Conservation (phyloP, 1,140 invertebrate species). For the Samia ricini region DNA sequence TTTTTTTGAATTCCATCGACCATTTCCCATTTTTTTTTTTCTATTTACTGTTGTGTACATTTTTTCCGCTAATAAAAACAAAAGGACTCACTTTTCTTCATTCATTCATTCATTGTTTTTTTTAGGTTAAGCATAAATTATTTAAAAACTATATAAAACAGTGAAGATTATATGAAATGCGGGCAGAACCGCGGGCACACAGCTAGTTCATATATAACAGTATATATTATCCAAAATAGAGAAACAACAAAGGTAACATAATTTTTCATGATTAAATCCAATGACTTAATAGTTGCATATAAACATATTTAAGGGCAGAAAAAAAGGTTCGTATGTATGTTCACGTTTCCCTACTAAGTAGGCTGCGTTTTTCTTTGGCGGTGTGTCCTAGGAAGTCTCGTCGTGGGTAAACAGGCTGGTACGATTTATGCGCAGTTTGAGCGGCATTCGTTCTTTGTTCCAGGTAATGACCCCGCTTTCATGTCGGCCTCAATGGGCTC, state of each 20-base stretch:
- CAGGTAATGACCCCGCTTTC: slow-evolving; percentile 75
- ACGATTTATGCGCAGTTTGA: slow-evolving; percentile 70
- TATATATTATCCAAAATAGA: neutral
- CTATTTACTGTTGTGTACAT: too few relatives aligned
- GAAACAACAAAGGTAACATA: neutral
- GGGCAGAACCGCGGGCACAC: too few relatives aligned
- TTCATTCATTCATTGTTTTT: too few relatives aligned
- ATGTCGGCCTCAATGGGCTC: slow-evolving; percentile 62
- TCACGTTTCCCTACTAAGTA: slow-evolving; percentile 53
- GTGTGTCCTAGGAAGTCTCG: slow-evolving; percentile 56
- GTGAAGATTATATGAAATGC: too few relatives aligned
- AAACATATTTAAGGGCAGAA: slow-evolving; percentile 40
- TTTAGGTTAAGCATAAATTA: too few relatives aligned
- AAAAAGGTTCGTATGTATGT: slow-evolving; percentile 52
- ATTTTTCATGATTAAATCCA: neutral
- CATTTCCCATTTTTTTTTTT: too few relatives aligned
- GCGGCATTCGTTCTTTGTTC: slow-evolving; percentile 69
- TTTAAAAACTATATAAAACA: too few relatives aligned
- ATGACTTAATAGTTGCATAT: neutral
- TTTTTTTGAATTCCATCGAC: too few relatives aligned
- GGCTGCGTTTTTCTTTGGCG: slow-evolving; percentile 69
- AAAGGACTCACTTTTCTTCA: too few relatives aligned
- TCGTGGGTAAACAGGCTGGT: slow-evolving; percentile 65
- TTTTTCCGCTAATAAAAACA: too few relatives aligned
- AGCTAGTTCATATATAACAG: too few relatives aligned